Base-by-base conservation (phyloP, 2,888 invertebrate genomes). In the Thumatha senex region DNA sequence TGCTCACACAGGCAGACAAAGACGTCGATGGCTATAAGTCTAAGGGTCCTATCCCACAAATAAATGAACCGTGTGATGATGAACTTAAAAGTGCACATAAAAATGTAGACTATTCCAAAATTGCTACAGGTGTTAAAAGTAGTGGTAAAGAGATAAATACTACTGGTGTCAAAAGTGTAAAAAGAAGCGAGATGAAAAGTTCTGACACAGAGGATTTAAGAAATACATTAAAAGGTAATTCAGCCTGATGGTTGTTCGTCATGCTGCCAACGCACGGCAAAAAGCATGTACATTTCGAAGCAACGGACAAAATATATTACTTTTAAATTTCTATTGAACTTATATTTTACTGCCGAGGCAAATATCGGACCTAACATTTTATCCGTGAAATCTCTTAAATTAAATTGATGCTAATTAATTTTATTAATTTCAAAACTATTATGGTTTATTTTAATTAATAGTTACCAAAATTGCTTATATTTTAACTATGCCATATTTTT, bases 221-320 rank as follows among this genome's bases (percentile, higher is more conserved):
- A 38, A 67, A 69, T 34, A 63, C 67, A 13, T 72, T 61, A 43
- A 76, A 65, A 33, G 66, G 70, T 24, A 74, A 61, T 51, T 69
- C 79, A 51, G 78, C 86, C 77, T 90, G 90, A 91, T 89, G 87
- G 90, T 85, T 85, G 72, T 77, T 83, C 60, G 86, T 84, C 61
- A 83, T 87, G 78, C 80, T 89, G 72, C 86, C 86, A 33, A 63
- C 79, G 72, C 82, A 79, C 72, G 79, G 76, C 67, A 81, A 82
- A 58, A 92, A 92, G 79, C 90, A 89, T 76, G 92, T 92, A 65
- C 92, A 91, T 64, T 92, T 92, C 56, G 86, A 89, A 72, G 70
- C 81, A 47, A 81, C 77, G 50, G 90, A 91, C 71, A 79, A 84
- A 63, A 74, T 92, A 59, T 86, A 89, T 58, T 92, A 92, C 65